Conservation (phyloP, 2,113 vertebrate species). For the Myiozetetes cayanensis region DNA sequence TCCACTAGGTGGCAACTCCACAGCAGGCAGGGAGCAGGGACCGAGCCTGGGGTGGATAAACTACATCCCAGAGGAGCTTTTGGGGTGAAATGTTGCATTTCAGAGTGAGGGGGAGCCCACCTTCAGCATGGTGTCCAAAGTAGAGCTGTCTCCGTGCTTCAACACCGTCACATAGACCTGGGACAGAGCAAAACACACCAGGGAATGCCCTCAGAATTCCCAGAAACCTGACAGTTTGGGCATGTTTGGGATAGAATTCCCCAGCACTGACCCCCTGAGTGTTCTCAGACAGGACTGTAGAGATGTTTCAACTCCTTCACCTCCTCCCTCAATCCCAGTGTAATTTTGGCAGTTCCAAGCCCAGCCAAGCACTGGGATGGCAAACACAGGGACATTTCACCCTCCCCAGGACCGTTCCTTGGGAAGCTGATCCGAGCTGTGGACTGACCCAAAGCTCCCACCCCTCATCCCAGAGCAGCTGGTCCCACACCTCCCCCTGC, state of each 20-base stretch:
- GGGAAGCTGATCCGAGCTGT: neutral
- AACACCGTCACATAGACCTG: slow-evolving; percentile 96
- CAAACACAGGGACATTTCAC: neutral
- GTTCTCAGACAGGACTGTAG: neutral
- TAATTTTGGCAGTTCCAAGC: neutral
- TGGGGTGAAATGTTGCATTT: neutral
- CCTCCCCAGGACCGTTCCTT: neutral
- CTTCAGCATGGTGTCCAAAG: slow-evolving; percentile 96
- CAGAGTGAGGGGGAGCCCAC: slow-evolving; percentile 57
- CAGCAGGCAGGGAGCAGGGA: neutral
- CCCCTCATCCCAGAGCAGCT: neutral
- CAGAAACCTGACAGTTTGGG: fast-evolving
- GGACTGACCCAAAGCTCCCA: neutral
- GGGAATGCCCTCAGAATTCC: neutral
- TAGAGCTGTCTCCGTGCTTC: slow-evolving; percentile 91
- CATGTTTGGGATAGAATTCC: fast-evolving
- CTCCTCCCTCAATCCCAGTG: neutral
- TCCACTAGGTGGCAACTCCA: slow-evolving; percentile 66
- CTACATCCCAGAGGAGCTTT: neutral
- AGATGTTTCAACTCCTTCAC: neutral
- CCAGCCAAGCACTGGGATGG: neutral
- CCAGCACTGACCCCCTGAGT: too few relatives aligned
- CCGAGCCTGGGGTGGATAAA: neutral
- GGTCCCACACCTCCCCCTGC: neutral
- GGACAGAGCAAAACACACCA: neutral